Evolutionary conservation across 2,888 invertebrate genomes (phyloP).

Genomic region (Clitarchus hookeri): DNA sequence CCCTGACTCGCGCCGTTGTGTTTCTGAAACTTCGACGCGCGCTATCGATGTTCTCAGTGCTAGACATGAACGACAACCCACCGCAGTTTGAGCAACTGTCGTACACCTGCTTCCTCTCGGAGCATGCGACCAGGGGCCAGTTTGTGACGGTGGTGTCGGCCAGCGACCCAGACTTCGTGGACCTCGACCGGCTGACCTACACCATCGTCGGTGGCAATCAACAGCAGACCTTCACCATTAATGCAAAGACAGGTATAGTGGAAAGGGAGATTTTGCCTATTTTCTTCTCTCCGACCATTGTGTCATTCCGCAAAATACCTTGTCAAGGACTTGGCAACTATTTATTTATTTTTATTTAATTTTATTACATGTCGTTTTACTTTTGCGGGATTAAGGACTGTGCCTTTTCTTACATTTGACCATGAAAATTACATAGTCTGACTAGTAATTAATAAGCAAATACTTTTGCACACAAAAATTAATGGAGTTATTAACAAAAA

Average conservation of each 20-base stretch:
- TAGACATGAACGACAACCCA: slow-evolving; percentile 90
- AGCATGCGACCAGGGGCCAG: slow-evolving; percentile 82
- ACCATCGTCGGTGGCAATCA: slow-evolving; percentile 84
- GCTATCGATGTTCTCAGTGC: slow-evolving; percentile 59
- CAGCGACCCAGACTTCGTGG: slow-evolving; percentile 83
- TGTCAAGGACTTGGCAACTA: no score
- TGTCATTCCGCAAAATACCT: no score
- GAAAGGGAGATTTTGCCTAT: no score
- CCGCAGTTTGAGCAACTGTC: slow-evolving; percentile 83
- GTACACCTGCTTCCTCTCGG: slow-evolving; percentile 77
- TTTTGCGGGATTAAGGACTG: no score
- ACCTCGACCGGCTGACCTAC: slow-evolving; percentile 74
- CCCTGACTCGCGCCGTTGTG: background rate
- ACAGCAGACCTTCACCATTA: slow-evolving; percentile 71
- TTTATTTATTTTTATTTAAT: no score
- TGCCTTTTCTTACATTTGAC: no score
- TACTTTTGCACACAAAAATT: no score
- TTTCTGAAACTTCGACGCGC: background rate
- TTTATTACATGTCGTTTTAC: no score
- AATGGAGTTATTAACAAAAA: no score
- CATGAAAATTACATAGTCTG: no score
- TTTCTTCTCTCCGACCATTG: no score
- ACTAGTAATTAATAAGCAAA: no score
- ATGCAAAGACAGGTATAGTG: slow-evolving; percentile 57
- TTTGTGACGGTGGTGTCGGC: slow-evolving; percentile 88